phyloP scores from a whole-genome alignment of 1,140 invertebrate species.

The Cataglyphis hispanica region DNA sequence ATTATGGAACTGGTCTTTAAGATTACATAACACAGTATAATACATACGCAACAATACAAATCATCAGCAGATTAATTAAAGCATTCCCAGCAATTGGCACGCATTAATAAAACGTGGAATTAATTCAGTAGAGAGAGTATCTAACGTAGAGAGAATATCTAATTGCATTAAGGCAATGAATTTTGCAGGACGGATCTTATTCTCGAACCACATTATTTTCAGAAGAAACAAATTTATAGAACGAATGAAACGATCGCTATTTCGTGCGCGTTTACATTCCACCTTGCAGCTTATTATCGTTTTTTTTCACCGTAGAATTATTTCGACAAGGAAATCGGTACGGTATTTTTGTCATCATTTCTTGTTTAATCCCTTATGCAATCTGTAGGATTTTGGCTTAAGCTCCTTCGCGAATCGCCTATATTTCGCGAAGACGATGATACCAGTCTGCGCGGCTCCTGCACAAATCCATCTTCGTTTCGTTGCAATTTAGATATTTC shows the following conservation, averaged over 20 bases:
- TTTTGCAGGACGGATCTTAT: too few species aligned
- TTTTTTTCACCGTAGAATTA: neutral
- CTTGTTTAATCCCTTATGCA: conserved; percentile 20
- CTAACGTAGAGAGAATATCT: neutral
- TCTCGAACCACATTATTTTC: neutral
- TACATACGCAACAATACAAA: neutral
- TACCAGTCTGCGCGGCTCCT: neutral
- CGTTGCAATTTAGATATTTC: conserved; percentile 35
- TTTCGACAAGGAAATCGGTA: neutral
- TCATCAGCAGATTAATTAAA: neutral
- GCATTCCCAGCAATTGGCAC: conserved; percentile 21
- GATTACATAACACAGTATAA: neutral
- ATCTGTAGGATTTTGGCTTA: conserved; percentile 10
- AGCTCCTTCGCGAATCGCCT: neutral
- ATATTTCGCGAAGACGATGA: neutral
- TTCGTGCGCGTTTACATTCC: neutral
- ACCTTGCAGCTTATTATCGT: neutral
- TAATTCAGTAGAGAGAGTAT: conserved; percentile 19
- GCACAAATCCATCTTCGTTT: neutral
- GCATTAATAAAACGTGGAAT: conserved; percentile 50
- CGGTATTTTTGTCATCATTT: neutral
- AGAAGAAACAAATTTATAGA: neutral
- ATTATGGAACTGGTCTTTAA: neutral
- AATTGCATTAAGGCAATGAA: neutral
- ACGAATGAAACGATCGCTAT: neutral